Evolutionary conservation across 2,797 vertebrate genomes (phyloP).

Genomic region (Ciconia nigra): DNA sequence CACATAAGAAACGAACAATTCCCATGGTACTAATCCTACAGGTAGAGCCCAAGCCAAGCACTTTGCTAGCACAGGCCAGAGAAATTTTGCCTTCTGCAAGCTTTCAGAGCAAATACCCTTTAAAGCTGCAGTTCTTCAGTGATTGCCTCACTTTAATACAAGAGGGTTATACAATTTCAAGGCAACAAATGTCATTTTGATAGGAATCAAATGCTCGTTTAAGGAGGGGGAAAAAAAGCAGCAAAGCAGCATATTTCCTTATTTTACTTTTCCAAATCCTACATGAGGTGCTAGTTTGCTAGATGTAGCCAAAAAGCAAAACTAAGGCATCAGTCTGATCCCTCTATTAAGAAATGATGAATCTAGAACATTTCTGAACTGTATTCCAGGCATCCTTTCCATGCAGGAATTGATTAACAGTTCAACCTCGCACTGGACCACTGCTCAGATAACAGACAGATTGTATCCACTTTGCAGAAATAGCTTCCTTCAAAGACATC

Average conservation of each 20-base stretch:
- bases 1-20: background rate
- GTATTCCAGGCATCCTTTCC: background rate
- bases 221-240: background rate
- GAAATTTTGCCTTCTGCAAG: background rate
- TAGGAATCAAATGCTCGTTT: constrained; percentile 4
- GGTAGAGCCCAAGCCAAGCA: background rate
- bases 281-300: background rate
- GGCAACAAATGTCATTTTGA: background rate
- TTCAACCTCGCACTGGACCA: background rate
- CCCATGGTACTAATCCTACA: background rate
- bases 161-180: background rate
- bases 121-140: background rate
- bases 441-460: background rate
- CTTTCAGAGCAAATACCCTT: background rate
- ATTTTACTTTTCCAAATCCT: background rate
- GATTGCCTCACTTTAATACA: background rate
- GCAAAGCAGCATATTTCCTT: background rate
- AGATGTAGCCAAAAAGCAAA: background rate
- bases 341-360: background rate
- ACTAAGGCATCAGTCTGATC: background rate
- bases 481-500: background rate
- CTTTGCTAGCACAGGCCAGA: background rate
- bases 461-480: background rate
- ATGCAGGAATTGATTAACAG: background rate
- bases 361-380: background rate